Base-by-base conservation (phyloP, 2,113 vertebrate genomes). In the Channa maculata region DNA sequence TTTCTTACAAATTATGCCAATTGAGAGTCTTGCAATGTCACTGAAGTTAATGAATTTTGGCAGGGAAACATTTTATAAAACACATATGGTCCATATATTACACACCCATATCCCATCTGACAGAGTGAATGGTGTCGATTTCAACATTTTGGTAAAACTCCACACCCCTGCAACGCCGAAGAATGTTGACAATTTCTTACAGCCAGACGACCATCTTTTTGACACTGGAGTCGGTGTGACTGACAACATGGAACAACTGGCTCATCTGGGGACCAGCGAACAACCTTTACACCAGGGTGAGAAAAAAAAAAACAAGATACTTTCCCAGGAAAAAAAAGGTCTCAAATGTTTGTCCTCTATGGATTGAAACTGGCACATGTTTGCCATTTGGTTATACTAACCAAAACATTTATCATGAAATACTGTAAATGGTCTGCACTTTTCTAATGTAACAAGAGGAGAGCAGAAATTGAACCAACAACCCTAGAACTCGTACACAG, bases 191-290 rank as follows among this genome's bases (percentile, higher is more conserved):
- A 71, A 82, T 82, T 83, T 72, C 65, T 69, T 48, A 14, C 73
- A 66, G 71, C 58, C 38, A 24, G 50, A 65, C 46, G 34, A 64
- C 62, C n/a, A 1, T 12, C 66, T 65, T 53, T 77, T n/a, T 79
- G 79, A 89, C 77, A 90, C 12, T 2, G 54, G 82, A 89, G 82
- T 87, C 77, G 15, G 65, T 11, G 86, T 67, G 85, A 88, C 83
- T 86, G 90, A 92, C 84, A 65, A 48, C 73, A 67, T 11, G 59
- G 57, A 86, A 87, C 89, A 92, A 73, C 88, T 91, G 92, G 45
- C 49, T 74, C 37, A 2, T 67, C 72, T 62, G 36, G 61, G 69
- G 71, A 67, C 65, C 58, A 85, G 51, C n/a, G 54, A 68, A 53
- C 9, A 63, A 71, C 78, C 63, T 83, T 65, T 81, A 61, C 79